Base-by-base conservation (phyloP, 2,113 vertebrate genomes). In the Microtus ochrogaster region DNA sequence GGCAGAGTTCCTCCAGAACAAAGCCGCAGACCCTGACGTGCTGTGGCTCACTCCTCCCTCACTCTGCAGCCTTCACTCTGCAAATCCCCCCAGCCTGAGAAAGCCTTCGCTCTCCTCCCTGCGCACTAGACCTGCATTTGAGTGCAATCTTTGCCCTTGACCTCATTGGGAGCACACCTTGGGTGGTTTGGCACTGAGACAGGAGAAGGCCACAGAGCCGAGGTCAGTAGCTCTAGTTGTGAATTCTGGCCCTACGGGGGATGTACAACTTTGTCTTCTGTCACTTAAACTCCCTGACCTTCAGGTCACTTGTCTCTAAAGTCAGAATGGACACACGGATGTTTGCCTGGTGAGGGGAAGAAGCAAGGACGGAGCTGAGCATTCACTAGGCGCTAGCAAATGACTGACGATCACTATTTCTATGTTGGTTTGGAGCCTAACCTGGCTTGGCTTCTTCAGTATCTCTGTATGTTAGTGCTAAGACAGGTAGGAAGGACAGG, bases 1-100 rank as follows among this genome's bases (percentile, higher is more conserved):
- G 95, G 95, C 78, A 78, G 28, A 83, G 76, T 36, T 84, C 28
- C 79, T 77, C 73, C 22, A 3, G 93, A 90, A 95, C 88, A 92
- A 94, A 97, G 95, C 78, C 85, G 3, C 0, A 52, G 87, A 33
- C 79, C 9, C 68, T n/a, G 26, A 49, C 3, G 1, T 41, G 3
- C 90, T 61, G 70, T 3, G 6, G 79, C 47, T 82, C 55, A 13
- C 10, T 44, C 91, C 90, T 49, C 39, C 5, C 52, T n/a, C 72
- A 8, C 30, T 8, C 61, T n/a, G 47, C 52, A 63, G 76, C 65
- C 92, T 11, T 61, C 0, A 0, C 39, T 68, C 66, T 61, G 52
- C 19, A 78, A 55, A 92, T 47, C 72, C 52, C 33, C 26, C 41
- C 86, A 36, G 78, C 76, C 92, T 2, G 8, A 39, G 21, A 30